These are phyloP conservation scores for Hemiscyllium ocellatum DNA, from an alignment of 2,113 vertebrate genomes.

Conservation along the genomic window DNA sequence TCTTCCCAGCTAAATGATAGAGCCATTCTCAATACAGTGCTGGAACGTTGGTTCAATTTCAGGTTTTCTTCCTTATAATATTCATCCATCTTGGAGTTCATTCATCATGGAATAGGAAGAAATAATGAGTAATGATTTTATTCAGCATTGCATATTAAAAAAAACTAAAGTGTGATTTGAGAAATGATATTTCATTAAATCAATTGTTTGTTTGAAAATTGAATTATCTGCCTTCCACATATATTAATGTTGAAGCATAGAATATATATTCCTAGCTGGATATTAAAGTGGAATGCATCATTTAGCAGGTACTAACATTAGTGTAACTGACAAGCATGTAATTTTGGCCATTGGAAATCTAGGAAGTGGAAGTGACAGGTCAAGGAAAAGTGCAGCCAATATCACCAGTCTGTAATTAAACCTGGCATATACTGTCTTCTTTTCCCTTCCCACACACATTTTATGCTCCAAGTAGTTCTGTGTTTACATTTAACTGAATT, in stretches of 20 bases:
- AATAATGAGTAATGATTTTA: too few species aligned
- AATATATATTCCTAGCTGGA: background rate
- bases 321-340: background rate
- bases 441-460: background rate
- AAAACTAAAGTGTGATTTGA: too few species aligned
- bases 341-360: background rate
- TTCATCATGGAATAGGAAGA: too few species aligned
- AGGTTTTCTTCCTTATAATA: too few species aligned
- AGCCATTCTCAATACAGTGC: too few species aligned
- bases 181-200: background rate
- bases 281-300: background rate
- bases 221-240: background rate
- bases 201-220: background rate
- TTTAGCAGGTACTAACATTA: background rate
- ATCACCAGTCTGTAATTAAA: background rate
- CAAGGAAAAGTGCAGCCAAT: background rate
- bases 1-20: background rate
- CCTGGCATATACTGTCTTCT: background rate
- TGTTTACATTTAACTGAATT: background rate
- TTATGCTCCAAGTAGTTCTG: background rate
- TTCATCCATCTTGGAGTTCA: too few species aligned
- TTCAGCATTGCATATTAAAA: too few species aligned
- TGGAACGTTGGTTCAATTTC: too few species aligned
- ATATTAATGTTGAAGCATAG: background rate
- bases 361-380: background rate